A percentile compares a stretch with the other conserved stretches of the same genome.
These are phyloP conservation scores for Ectobius pallidus DNA, from an alignment of 2,888 invertebrate genomes.

Conservation along the genomic window DNA sequence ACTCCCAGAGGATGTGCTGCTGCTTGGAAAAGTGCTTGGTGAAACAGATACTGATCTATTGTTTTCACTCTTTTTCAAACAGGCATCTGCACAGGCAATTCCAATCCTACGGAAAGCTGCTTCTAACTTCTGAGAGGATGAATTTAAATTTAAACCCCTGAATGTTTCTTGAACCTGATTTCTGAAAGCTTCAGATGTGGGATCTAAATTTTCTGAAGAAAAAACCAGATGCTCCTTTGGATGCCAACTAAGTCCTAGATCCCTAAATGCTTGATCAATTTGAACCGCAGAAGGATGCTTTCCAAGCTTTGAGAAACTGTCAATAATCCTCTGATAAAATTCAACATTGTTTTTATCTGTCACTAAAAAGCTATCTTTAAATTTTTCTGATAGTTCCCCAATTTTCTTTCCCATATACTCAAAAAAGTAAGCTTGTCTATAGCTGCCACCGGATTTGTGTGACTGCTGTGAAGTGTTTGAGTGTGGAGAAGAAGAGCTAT, in stretches of 20 bases:
- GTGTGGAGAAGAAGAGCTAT: too few relatives aligned
- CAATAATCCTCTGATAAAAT: background rate
- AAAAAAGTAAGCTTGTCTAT: too few relatives aligned
- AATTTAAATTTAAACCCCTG: background rate
- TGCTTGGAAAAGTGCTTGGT: too few relatives aligned
- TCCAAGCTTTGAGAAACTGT: conserved; percentile 1
- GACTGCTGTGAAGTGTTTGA: too few relatives aligned
- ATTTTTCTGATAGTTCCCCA: background rate
- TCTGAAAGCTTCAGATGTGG: background rate
- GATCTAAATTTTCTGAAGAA: background rate
- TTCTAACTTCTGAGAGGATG: background rate
- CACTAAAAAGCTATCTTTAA: background rate
- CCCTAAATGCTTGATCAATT: background rate
- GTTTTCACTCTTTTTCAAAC: background rate
- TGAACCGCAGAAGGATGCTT: background rate
- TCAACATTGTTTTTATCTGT: background rate
- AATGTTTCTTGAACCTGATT: background rate
- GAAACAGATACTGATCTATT: background rate
- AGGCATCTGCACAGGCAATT: background rate
- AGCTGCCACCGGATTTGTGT: too few relatives aligned
- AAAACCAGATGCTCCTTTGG: background rate
- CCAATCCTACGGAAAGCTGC: conserved; percentile 2
- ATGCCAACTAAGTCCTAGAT: background rate
- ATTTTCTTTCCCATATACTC: background rate
- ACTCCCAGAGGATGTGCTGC: background rate